A percentile compares a stretch with the other conserved stretches of the same genome.
phyloP scores from a whole-genome alignment of 1,140 invertebrate species.

The Meloidogyne hapla region DNA sequence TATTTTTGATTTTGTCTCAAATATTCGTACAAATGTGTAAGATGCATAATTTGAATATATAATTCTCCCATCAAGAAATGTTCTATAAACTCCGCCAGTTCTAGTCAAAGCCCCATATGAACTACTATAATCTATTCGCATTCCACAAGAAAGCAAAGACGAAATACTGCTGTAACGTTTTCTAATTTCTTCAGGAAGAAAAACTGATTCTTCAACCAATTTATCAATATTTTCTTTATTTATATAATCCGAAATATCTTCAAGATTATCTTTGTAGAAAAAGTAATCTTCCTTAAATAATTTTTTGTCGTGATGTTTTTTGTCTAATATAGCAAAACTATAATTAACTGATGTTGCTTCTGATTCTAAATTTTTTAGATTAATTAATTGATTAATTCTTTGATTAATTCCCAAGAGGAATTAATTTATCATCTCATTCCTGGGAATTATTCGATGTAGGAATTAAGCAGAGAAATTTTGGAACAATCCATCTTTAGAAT shows the following conservation, averaged over 20 bases:
- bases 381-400: not conserved
- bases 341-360: not conserved
- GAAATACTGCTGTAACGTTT: not conserved
- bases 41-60: too few relatives aligned
- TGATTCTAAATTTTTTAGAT: not conserved
- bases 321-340: not conserved
- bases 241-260: not conserved
- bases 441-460: too few relatives aligned
- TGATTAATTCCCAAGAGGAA: too few relatives aligned
- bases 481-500: too few relatives aligned
- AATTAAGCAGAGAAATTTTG: too few relatives aligned
- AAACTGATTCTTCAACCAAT: not conserved
- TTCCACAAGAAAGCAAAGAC: not conserved
- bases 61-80: too few relatives aligned
- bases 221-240: not conserved
- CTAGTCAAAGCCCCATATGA: not conserved
- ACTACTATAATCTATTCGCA: too few relatives aligned
- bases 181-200: not conserved
- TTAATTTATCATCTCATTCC: too few relatives aligned
- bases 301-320: not conserved
- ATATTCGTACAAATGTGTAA: not conserved
- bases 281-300: not conserved
- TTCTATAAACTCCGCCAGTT: too few relatives aligned
- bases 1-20: conserved; percentile 11
- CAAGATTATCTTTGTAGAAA: not conserved